Evolutionary conservation across 2,113 vertebrate species (phyloP), one percentile per base, ranked within the genome.

Genomic region (Pogonocichla stellata): DNA sequence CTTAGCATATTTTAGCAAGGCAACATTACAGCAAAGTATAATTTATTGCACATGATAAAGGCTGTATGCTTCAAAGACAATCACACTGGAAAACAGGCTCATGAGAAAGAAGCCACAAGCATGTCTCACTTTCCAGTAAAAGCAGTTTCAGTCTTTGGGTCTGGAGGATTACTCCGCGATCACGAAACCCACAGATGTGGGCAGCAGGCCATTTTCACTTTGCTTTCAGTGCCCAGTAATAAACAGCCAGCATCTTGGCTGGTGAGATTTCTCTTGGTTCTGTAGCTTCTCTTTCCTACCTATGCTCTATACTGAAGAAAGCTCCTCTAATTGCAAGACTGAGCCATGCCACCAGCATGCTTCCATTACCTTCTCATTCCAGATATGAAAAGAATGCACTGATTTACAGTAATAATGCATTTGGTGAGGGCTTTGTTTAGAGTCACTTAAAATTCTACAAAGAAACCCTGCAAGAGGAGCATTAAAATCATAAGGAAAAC

Each of bases 1-100:
- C 94, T 90, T 97, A 98, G 96, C 96, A 94, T 98, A 97, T 97
- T 97, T 97, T 97, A 97, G 95, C 78, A 29, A 95, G 94, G 95
- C 89, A 97, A 78, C 92, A 82, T 95, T 97, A 96, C 92, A 97
- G 98, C 64, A 96, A 96, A 98, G 96, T 97, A 88, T 97, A 98
- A 98, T 98, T 97, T 97, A 90, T 97, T 94, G 88, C 83, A 85
- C 80, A 92, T 97, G 96, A 97, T 97, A 97, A 92, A 96, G 95
- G 83, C 79, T 95, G 65, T 86, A 64, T 88, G 71, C 71, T 97
- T 96, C 95, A 89, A 91, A 97, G 81, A 91, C 92, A 94, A 66
- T 96, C 86, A 81, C 33, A 18, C 53, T 51, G 92, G 61, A 90
- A 96, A 94, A 90, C 57, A 80, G 89, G 67, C 57, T 80, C 42